phyloP scores from a whole-genome alignment of 2,888 invertebrate genomes.

The Parnassius smintheus region DNA sequence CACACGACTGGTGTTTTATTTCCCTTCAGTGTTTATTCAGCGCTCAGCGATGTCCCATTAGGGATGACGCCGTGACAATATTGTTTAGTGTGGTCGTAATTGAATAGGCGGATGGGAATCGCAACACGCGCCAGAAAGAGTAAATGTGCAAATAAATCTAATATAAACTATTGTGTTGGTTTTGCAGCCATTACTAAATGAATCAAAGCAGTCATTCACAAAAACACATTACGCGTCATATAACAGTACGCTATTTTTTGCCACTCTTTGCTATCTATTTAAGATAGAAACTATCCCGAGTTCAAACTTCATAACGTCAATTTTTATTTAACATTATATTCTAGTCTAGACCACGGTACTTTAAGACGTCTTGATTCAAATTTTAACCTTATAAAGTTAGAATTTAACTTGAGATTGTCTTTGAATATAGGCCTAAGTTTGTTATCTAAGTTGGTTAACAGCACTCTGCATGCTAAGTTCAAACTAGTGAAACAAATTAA shows the following conservation, averaged over 20 bases:
- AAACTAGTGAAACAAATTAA: too few species aligned
- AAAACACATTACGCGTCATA: conserved; percentile 49
- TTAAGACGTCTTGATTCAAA: too few species aligned
- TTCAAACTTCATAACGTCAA: too few species aligned
- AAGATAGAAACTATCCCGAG: too few species aligned
- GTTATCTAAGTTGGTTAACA: neutral
- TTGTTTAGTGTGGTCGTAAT: conserved; percentile 65
- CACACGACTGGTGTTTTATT: conserved; percentile 71
- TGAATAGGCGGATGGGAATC: conserved; percentile 74
- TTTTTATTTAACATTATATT: too few species aligned
- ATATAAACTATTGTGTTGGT: conserved; percentile 63
- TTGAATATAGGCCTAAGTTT: neutral
- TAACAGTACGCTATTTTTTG: conserved; percentile 30
- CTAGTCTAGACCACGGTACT: too few species aligned
- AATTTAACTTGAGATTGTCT: too few species aligned
- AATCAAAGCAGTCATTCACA: conserved; percentile 54
- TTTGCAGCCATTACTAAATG: conserved; percentile 52
- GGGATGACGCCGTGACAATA: conserved; percentile 69
- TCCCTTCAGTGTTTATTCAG: conserved; percentile 63
- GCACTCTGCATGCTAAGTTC: too few species aligned
- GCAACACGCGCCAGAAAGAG: conserved; percentile 65
- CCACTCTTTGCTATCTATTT: neutral
- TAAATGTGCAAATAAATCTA: conserved; percentile 65
- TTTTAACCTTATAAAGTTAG: too few species aligned
- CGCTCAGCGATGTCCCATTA: conserved; percentile 72